Conservation (phyloP, 1,140 invertebrate species). For the Brachionus paranguensis region DNA sequence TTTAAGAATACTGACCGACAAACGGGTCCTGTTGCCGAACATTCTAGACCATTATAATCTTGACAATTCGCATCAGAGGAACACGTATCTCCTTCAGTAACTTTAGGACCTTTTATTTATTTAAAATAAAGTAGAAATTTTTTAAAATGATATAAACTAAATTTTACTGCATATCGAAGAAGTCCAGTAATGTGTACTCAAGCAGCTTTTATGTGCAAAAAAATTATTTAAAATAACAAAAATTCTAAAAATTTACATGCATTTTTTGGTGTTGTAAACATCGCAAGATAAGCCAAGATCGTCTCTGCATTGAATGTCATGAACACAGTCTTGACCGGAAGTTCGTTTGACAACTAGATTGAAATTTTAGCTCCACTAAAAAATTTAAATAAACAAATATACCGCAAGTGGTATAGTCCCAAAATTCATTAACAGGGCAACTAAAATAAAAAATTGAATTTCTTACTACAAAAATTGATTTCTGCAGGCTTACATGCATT, state of each 20-base stretch:
- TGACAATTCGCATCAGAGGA: background rate
- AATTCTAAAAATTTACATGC: background rate
- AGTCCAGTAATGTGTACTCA: background rate
- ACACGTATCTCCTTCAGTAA: background rate
- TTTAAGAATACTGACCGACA: background rate
- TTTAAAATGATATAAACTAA: background rate
- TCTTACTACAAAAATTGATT: background rate
- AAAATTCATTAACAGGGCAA: background rate
- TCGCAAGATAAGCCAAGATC: background rate
- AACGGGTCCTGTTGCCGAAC: background rate
- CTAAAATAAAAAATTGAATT: background rate
- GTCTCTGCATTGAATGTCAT: slow-evolving; percentile 8
- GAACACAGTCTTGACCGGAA: background rate
- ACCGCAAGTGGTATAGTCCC: slow-evolving; percentile 24
- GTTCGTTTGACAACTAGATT: background rate
- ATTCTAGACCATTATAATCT: slow-evolving; percentile 2
- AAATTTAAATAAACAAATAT: background rate
- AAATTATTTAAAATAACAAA: background rate
- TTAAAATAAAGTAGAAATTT: background rate
- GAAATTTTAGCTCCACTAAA: background rate
- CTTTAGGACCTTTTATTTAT: background rate
- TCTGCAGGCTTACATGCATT: background rate
- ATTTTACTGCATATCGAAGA: background rate
- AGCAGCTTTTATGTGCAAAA: background rate
- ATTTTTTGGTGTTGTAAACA: background rate